A percentile compares a stretch with the other conserved stretches of the same genome.
Conservation (phyloP, 2,113 vertebrate genomes). For the Verasper variegatus region DNA sequence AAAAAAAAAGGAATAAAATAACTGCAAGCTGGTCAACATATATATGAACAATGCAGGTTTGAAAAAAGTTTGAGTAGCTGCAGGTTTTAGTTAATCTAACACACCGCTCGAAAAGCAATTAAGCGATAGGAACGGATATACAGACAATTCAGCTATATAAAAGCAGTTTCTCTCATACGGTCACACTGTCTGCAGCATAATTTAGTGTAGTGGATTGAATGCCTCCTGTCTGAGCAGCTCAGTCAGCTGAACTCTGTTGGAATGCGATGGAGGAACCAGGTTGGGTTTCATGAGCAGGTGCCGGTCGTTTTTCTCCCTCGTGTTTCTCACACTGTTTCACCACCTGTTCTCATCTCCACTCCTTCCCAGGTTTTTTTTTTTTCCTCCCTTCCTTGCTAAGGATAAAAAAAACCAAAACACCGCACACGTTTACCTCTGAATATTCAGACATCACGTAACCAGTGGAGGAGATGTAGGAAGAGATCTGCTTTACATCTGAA, state of each 20-base stretch:
- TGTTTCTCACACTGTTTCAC: slow-evolving; percentile 72
- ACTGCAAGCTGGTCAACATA: too few relatives aligned
- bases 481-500: too few relatives aligned
- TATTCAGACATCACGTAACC: not conserved
- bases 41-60: not conserved
- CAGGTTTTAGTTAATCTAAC: not conserved
- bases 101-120: not conserved
- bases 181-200: slow-evolving; percentile 16
- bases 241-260: slow-evolving; percentile 78
- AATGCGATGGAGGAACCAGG: slow-evolving; percentile 84
- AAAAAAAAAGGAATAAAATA: too few relatives aligned
- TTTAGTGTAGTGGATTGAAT: slow-evolving; percentile 54
- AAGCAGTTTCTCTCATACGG: not conserved
- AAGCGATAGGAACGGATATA: not conserved
- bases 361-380: slow-evolving; percentile 32
- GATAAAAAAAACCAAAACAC: not conserved
- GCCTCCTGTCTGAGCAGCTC: slow-evolving; percentile 64
- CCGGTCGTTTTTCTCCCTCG: slow-evolving; percentile 80
- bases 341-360: slow-evolving; percentile 85
- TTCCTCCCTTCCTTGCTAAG: not conserved
- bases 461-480: too few relatives aligned
- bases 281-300: slow-evolving; percentile 89
- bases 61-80: not conserved
- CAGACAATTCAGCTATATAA: not conserved
- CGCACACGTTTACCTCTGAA: not conserved